A percentile compares a stretch with the other conserved stretches of the same genome.
Conservation (phyloP, 2,797 vertebrate genomes). For the Pseudopleuronectes americanus region DNA sequence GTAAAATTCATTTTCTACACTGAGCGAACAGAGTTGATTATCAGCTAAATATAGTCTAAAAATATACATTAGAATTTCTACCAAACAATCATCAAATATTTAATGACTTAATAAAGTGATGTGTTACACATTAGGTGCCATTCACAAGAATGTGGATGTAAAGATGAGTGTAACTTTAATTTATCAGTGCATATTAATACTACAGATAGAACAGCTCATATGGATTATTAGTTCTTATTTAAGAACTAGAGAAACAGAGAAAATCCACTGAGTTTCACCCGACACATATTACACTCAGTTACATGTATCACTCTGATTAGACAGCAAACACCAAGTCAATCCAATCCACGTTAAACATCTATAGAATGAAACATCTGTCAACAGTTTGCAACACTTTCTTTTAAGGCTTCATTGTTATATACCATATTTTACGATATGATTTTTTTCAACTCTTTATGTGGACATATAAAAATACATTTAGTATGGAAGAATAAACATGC, state of each 20-base stretch:
- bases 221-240: conserved; percentile 10
- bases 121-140: conserved; percentile 22
- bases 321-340: conserved; percentile 18
- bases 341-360: conserved; percentile 37
- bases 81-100: conserved; percentile 36
- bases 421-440: conserved; percentile 11
- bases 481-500: conserved; percentile 51
- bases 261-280: conserved; percentile 12
- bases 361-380: conserved; percentile 31
- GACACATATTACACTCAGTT: conserved; percentile 41
- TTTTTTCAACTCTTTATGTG: conserved; percentile 20
- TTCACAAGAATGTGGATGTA: conserved; percentile 4
- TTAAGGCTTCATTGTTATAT: conserved; percentile 66
- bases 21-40: background rate
- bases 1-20: background rate
- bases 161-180: conserved; percentile 15
- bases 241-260: conserved; percentile 1
- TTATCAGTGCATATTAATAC: conserved; percentile 6
- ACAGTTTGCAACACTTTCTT: conserved; percentile 46
- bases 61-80: conserved; percentile 61
- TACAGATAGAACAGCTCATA: conserved; percentile 9
- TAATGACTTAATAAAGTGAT: conserved; percentile 9
- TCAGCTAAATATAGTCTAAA: conserved; percentile 52
- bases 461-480: conserved; percentile 61
- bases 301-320: conserved; percentile 30